Evolutionary conservation across 1,140 invertebrate species (phyloP).

Genomic region (Olivierus martensii): DNA sequence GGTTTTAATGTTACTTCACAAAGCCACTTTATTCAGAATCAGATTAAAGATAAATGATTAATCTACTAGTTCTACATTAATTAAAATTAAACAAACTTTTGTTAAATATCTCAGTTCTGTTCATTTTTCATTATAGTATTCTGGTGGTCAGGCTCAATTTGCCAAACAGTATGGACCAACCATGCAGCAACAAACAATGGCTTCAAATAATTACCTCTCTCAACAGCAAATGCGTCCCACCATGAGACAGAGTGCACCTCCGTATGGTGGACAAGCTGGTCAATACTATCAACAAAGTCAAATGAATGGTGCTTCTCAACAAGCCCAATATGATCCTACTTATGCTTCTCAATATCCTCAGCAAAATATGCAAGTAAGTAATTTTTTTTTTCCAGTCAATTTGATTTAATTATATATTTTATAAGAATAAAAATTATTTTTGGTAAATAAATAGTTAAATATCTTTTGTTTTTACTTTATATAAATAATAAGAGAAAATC

Average conservation of each 20-base stretch:
- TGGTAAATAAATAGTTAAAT: too few species aligned
- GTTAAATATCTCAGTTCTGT: too few species aligned
- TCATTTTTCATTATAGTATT: constrained; percentile 5
- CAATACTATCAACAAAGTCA: constrained; percentile 39
- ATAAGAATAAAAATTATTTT: too few species aligned
- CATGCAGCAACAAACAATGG: constrained; percentile 25
- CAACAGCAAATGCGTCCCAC: constrained; percentile 40
- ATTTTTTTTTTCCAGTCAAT: too few species aligned
- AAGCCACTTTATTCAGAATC: too few species aligned
- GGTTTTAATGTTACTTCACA: too few species aligned
- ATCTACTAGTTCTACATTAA: too few species aligned
- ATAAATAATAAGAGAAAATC: too few species aligned
- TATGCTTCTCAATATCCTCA: constrained; percentile 19
- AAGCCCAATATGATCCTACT: constrained; percentile 24
- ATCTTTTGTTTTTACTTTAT: too few species aligned
- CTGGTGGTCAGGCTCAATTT: constrained; percentile 3
- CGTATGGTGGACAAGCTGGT: constrained; percentile 31
- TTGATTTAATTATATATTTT: too few species aligned
- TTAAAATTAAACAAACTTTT: too few species aligned
- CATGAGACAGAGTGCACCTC: constrained; percentile 17
- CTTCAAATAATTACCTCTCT: constrained; percentile 48
- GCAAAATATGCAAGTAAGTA: constrained; percentile 18
- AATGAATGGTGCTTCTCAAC: constrained; percentile 25
- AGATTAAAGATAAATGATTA: too few species aligned
- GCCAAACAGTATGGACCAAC: constrained; percentile 38